Conservation (phyloP, 2,797 vertebrate genomes). For the Capromys pilorides region DNA sequence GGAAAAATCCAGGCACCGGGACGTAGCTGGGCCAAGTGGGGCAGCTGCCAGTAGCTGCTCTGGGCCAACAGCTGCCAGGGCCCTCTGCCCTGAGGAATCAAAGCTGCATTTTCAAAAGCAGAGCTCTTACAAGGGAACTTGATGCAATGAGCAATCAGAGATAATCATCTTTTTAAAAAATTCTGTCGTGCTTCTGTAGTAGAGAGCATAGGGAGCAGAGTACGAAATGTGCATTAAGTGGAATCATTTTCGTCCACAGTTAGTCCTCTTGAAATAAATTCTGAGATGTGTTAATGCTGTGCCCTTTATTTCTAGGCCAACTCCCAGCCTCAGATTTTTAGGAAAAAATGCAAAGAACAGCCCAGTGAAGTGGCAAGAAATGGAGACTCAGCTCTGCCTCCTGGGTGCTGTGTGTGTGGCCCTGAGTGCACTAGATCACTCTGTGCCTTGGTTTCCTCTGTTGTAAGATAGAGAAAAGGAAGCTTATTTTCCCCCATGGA, state of each 20-base stretch:
- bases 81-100: not conserved
- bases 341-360: too few relatives aligned
- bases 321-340: not conserved
- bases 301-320: not conserved
- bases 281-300: too few relatives aligned
- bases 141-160: not conserved
- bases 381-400: too few relatives aligned
- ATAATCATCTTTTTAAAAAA: not conserved
- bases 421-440: not conserved
- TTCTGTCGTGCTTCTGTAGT: fast-evolving
- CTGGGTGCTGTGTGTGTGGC: not conserved
- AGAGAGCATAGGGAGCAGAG: not conserved
- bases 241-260: not conserved
- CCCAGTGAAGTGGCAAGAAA: too few relatives aligned
- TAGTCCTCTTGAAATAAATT: not conserved
- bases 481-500: not conserved
- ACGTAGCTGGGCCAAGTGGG: not conserved
- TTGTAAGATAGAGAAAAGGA: not conserved
- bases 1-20: not conserved
- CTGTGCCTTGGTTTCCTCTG: not conserved
- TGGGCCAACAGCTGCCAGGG: not conserved
- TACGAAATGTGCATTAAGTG: not conserved
- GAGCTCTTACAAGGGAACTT: not conserved
- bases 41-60: too few relatives aligned
- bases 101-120: not conserved